Percentiles rank a stretch among this genome's conserved stretches.
Evolutionary conservation across 2,797 vertebrate species (phyloP).

Genomic region (Periophthalmus magnuspinnatus): DNA sequence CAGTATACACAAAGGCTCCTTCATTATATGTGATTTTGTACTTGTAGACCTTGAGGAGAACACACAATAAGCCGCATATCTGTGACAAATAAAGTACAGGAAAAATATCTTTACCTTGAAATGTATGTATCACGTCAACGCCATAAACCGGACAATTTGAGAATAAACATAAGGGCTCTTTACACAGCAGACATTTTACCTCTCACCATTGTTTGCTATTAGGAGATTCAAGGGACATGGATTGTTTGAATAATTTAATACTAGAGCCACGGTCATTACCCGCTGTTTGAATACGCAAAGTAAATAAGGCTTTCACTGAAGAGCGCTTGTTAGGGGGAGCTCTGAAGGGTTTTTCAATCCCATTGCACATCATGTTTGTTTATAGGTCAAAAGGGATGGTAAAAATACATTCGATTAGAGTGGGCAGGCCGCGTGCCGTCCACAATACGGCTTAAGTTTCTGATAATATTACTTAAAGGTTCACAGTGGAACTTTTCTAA

Average conservation of each 20-base stretch:
- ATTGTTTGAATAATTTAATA: constrained; percentile 39
- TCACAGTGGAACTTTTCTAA: background rate
- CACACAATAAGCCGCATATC: background rate
- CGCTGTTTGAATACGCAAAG: constrained; percentile 26
- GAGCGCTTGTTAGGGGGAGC: constrained; percentile 31
- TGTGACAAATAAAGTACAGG: background rate
- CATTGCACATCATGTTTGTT: constrained; percentile 21
- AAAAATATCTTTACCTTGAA: constrained; percentile 8
- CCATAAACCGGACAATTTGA: background rate
- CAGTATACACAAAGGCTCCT: background rate
- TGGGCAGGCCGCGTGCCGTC: background rate
- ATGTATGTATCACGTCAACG: constrained; percentile 7
- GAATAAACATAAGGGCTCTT: constrained; percentile 3
- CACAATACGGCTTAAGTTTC: background rate
- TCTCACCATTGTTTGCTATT: constrained; percentile 30
- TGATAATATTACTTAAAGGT: background rate
- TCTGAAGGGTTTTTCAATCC: constrained; percentile 36
- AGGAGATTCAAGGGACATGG: constrained; percentile 12
- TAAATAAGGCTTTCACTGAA: constrained; percentile 15
- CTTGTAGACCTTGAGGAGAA: background rate
- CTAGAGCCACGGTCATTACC: constrained; percentile 15
- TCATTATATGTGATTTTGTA: background rate
- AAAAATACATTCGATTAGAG: constrained; percentile 13
- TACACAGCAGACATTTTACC: constrained; percentile 18
- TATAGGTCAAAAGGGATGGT: constrained; percentile 10